Evolutionary conservation across 2,888 invertebrate species (phyloP).

Genomic region (Lampropteryx suffumata): DNA sequence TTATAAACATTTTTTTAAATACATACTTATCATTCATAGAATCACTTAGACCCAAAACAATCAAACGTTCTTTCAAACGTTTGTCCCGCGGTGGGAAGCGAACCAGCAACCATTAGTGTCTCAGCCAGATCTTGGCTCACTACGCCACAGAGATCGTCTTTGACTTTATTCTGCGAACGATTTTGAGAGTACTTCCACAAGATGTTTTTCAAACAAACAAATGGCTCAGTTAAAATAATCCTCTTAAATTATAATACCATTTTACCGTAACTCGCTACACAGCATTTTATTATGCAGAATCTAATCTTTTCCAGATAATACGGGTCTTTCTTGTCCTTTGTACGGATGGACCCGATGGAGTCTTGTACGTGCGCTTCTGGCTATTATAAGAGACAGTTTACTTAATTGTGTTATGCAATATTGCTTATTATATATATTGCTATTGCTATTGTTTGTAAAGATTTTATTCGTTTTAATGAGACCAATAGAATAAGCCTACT

Average conservation of each 20-base stretch:
- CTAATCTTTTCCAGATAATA: constrained; percentile 26
- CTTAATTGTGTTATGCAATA: constrained; percentile 3
- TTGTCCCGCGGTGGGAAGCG: too few relatives aligned
- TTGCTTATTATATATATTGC: not conserved
- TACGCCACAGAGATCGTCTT: too few relatives aligned
- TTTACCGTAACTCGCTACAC: constrained; percentile 18
- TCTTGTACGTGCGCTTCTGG: constrained; percentile 11
- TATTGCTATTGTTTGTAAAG: too few relatives aligned
- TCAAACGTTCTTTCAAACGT: too few relatives aligned
- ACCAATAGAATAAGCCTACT: too few relatives aligned
- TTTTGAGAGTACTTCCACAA: not conserved
- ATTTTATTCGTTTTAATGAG: too few relatives aligned
- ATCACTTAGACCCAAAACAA: not conserved
- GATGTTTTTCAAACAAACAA: constrained; percentile 7
- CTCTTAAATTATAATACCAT: constrained; percentile 13
- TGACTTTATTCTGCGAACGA: too few relatives aligned
- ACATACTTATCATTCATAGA: too few relatives aligned
- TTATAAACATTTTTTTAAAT: too few relatives aligned
- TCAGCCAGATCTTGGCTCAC: too few relatives aligned
- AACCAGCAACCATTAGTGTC: too few relatives aligned
- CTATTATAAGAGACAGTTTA: constrained; percentile 12
- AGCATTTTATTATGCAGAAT: constrained; percentile 29
- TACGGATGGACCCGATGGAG: constrained; percentile 1
- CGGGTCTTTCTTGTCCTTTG: constrained; percentile 16
- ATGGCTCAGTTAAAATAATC: constrained; percentile 10